Evolutionary conservation across 2,888 invertebrate species (phyloP), one percentile per base, ranked within the genome.

Genomic region (Idaea dimidiata): DNA sequence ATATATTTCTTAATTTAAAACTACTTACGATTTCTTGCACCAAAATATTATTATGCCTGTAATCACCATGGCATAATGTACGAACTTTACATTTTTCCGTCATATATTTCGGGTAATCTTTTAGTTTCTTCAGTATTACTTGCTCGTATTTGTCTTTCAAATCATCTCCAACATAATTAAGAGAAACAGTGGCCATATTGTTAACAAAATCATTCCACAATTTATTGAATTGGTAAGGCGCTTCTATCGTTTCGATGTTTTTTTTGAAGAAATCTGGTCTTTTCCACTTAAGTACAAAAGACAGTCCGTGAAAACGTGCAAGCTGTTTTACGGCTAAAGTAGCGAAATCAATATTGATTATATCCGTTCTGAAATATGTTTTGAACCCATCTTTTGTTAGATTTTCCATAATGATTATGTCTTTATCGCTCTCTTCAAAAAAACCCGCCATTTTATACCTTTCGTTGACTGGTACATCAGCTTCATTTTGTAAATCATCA

Each of bases 31-130:
- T 60, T 67, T 81, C 75, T 69, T 80, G 84, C 10, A 72, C 59
- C 72, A 89, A 66, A 17, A 88, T 75, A 71, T 89, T 89, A 61
- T 80, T 84, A n/a, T 80, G 73, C 64, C 81, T 82, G 61, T 78
- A 89, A 71, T 89, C 88, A 0, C 88, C 88, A 66, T 89, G 88
- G 57, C 82, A 80, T 6, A 82, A 16, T 59, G 60, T 33, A 16
- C 73, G 64, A n/a, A 73, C 53, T 1, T 60, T 58, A 10, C 64
- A 63, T 18, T 68, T 66, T 0, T 80, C 79, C n/a, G 65, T 66
- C 14, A 72, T 66, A 63, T 81, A 77, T 8, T 70, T 65, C 0
- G 17, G 18, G 56, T 16, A 17, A 18, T 56, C 56, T 18, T 56
- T 18, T 6, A 10, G 2, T 58, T 5, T 65, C 4, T 54, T 63